Conservation (phyloP, 2,797 vertebrate species). For the Phyllotis vaccarum region DNA sequence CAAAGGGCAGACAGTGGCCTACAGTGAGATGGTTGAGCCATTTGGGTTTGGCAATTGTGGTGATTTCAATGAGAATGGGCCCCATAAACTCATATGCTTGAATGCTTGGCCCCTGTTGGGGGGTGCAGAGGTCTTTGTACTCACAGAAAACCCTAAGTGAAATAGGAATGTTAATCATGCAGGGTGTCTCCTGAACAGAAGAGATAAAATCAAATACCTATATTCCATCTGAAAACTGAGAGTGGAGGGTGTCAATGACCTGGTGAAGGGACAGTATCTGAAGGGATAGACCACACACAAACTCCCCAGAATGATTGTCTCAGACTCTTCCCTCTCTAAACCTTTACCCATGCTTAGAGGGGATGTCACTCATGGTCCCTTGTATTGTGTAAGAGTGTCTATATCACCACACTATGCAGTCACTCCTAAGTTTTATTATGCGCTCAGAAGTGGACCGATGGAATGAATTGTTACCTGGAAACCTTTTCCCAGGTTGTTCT, state of each 20-base stretch:
- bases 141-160: neutral
- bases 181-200: neutral
- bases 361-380: neutral
- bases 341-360: neutral
- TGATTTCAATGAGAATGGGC: neutral
- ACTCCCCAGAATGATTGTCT: neutral
- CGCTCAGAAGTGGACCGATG: neutral
- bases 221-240: neutral
- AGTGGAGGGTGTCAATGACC: neutral
- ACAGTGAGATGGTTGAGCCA: neutral
- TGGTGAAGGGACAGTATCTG: neutral
- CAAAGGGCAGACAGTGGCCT: conserved; percentile 3
- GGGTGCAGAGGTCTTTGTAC: neutral
- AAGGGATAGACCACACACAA: neutral
- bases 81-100: neutral
- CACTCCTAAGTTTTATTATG: neutral
- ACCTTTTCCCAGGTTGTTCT: neutral
- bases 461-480: neutral
- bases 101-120: neutral
- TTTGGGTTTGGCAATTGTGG: neutral
- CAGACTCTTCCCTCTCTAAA: neutral
- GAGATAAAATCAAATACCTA: neutral
- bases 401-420: neutral
- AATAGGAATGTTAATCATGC: neutral
- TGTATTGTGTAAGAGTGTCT: too few species aligned